Evolutionary conservation across 2,888 invertebrate genomes (phyloP).

Genomic region (Acanthopleura granulata): DNA sequence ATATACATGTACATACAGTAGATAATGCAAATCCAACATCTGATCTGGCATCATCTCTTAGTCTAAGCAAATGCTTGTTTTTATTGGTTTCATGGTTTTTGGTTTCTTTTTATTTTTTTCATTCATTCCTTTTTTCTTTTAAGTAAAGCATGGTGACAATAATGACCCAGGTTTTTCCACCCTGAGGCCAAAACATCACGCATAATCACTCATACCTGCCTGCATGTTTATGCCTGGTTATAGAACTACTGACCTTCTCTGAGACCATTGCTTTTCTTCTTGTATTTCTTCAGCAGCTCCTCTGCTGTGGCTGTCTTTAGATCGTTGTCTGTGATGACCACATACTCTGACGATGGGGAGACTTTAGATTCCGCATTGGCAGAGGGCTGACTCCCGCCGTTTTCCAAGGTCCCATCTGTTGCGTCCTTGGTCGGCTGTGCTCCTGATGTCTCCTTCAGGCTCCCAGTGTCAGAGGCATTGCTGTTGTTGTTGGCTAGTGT

Average conservation of each 20-base stretch:
- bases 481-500: background rate
- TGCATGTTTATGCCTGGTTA: background rate
- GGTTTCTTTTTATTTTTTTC: too few relatives aligned
- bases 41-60: too few relatives aligned
- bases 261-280: conserved; percentile 48
- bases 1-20: too few relatives aligned
- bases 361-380: background rate
- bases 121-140: too few relatives aligned
- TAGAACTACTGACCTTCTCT: conserved; percentile 50
- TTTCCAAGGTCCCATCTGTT: background rate
- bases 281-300: conserved; percentile 51
- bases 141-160: too few relatives aligned
- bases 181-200: too few relatives aligned
- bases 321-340: conserved; percentile 76
- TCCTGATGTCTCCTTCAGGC: background rate
- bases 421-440: background rate
- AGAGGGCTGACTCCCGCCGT: too few relatives aligned
- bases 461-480: background rate
- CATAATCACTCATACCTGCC: background rate
- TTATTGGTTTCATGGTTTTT: too few relatives aligned
- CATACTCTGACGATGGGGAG: conserved; percentile 86
- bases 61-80: too few relatives aligned
- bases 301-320: conserved; percentile 56
- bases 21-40: too few relatives aligned
- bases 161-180: too few relatives aligned